Evolutionary conservation across 2,888 invertebrate genomes (phyloP).

Genomic region (Tetanocera ferruginea): DNA sequence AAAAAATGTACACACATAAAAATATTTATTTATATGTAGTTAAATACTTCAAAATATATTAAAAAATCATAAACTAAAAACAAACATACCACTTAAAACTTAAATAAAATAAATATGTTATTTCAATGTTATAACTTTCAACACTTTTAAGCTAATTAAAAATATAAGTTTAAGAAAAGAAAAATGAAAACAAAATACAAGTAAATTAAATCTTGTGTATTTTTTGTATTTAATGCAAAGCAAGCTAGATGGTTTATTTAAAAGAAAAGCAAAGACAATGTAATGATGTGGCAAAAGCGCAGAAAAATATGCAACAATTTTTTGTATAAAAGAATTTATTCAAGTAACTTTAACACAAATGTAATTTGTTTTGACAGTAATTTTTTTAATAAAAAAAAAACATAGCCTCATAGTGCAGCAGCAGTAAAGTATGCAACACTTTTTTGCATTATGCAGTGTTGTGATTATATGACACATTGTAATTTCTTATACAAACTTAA

Average conservation of each 20-base stretch:
- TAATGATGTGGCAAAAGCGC: neutral
- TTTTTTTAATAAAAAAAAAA: too few relatives aligned
- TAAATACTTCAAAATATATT: neutral
- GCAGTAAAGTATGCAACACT: neutral
- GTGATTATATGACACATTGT: too few relatives aligned
- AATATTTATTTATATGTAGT: neutral
- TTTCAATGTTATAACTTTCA: neutral
- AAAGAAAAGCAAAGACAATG: neutral
- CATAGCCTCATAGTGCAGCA: too few relatives aligned
- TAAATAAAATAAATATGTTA: neutral
- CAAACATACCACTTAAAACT: slow-evolving; percentile 35
- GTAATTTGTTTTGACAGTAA: too few relatives aligned
- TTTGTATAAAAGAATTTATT: neutral
- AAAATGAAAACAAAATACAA: neutral
- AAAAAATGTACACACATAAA: neutral
- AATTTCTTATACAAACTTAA: too few relatives aligned
- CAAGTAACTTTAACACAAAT: neutral
- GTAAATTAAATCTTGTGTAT: slow-evolving; percentile 23
- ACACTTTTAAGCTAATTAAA: neutral
- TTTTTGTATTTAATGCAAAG: neutral
- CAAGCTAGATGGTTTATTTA: too few relatives aligned
- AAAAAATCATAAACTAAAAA: slow-evolving; percentile 11
- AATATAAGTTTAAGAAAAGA: neutral
- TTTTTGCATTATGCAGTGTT: neutral
- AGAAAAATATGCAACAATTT: slow-evolving; percentile 29